Evolutionary conservation across 2,797 vertebrate species (phyloP), one percentile per base, ranked within the genome.

Genomic region (Balearica regulorum): DNA sequence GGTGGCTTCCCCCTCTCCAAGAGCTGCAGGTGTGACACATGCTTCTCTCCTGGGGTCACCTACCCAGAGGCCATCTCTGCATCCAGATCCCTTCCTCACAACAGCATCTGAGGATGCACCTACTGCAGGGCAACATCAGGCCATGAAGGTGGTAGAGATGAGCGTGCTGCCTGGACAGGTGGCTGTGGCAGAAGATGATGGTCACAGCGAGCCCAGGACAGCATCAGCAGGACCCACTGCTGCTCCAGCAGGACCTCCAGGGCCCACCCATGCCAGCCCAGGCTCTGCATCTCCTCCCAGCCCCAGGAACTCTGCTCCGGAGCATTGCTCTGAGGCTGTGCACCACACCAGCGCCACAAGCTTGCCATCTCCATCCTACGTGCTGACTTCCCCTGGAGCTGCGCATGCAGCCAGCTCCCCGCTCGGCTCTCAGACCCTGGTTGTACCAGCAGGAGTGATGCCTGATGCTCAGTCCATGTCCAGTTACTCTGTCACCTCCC

Each of bases 391-490:
- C 12, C 6, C 58, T 4, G 43, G n/a, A 25, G 25, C 51, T 76
- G 33, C 19, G 16, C 2, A 0, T 5, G 37, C 21, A 7, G 49
- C 14, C 43, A 19, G 69, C 60, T 51, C 62, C 17, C 35, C 2
- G 4, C 28, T n/a, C 9, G 4, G 79, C 62, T 72, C 46, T 10
- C 15, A 1, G 64, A 33, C 33, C 29, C 18, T 9, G 26, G 10
- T 29, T 26, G 29, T 16, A 22, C 33, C 73, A 10, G 4, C 62
- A 8, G 46, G 9, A 49, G 26, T 4, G 35, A 35, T 21, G 9
- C n/a, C 12, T 8, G 35, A 9, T 41, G 60, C 55, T 44, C 31
- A 7, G 0, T 3, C 25, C 3, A 0, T 2, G 9, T 18, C 60
- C 7, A 16, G 35, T 1, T 28, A 3, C 39, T 55, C 35, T 12